A percentile compares a stretch with the other conserved stretches of the same genome.
phyloP scores from a whole-genome alignment of 1,140 invertebrate genomes.

The Aethina tumida region DNA sequence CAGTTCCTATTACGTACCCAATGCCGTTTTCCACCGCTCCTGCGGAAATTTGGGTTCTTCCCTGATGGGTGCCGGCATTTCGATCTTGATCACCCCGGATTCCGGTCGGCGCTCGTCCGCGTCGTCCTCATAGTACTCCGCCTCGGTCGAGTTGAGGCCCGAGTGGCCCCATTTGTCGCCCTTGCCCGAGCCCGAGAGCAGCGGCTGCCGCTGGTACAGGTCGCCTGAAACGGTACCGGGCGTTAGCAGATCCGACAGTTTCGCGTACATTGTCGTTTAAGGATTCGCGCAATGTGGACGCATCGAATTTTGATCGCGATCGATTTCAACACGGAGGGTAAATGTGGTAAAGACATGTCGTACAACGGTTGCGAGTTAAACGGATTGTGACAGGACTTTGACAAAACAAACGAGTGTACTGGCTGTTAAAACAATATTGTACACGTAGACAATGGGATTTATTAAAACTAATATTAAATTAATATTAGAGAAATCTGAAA shows the following conservation, averaged over 20 bases:
- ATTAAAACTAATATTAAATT: no score
- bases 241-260: no score
- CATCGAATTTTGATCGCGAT: neutral
- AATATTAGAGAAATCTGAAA: no score
- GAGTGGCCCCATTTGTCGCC: conserved; percentile 23
- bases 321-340: no score
- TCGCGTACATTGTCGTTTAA: no score
- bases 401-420: no score
- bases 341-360: no score
- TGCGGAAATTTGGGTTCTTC: conserved; percentile 57
- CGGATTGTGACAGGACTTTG: no score
- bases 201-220: conserved; percentile 34
- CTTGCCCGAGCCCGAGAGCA: conserved; percentile 29
- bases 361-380: no score
- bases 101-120: conserved; percentile 19
- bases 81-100: conserved; percentile 38
- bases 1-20: conserved; percentile 38
- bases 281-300: no score
- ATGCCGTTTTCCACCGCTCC: conserved; percentile 60
- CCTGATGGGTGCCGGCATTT: conserved; percentile 38
- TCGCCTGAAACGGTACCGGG: conserved; percentile 33
- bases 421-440: no score
- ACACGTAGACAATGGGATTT: no score
- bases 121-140: conserved; percentile 30
- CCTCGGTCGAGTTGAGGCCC: conserved; percentile 12